These are phyloP conservation scores for Chlorospingus semifuscus DNA, from an alignment of 2,797 vertebrate species.

Conservation along the genomic window DNA sequence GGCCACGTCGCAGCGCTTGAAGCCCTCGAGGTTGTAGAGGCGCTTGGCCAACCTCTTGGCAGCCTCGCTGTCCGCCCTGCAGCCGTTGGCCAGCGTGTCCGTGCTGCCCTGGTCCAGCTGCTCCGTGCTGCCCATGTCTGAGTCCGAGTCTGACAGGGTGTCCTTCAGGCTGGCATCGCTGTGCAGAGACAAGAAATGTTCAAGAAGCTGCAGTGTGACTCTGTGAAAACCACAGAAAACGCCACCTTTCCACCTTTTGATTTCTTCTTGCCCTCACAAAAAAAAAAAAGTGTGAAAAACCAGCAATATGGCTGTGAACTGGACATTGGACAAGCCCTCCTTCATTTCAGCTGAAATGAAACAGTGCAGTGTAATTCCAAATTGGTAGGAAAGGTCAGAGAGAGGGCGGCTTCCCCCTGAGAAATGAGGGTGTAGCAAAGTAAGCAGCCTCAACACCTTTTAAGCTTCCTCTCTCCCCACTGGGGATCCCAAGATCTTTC, in stretches of 20 bases:
- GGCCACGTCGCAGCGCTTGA: constrained; percentile 95
- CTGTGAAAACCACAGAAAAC: fast-evolving
- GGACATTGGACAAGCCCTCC: neutral
- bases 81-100: constrained; percentile 90
- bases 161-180: constrained; percentile 92
- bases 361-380: neutral
- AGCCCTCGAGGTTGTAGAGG: constrained; percentile 93
- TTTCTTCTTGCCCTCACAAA: neutral
- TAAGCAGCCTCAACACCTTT: neutral
- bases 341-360: neutral
- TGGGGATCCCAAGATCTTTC: neutral
- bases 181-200: neutral
- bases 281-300: fast-evolving
- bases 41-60: constrained; percentile 91
- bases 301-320: fast-evolving
- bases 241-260: fast-evolving
- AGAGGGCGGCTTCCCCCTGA: neutral
- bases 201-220: neutral
- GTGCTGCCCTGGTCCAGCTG: constrained; percentile 83
- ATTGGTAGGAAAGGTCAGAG: neutral
- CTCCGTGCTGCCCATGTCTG: constrained; percentile 88
- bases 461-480: neutral
- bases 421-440: neutral
- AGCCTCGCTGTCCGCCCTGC: constrained; percentile 87
- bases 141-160: constrained; percentile 87